These are phyloP conservation scores for Bombyx huttoni DNA, from an alignment of 2,888 invertebrate species.

Conservation along the genomic window DNA sequence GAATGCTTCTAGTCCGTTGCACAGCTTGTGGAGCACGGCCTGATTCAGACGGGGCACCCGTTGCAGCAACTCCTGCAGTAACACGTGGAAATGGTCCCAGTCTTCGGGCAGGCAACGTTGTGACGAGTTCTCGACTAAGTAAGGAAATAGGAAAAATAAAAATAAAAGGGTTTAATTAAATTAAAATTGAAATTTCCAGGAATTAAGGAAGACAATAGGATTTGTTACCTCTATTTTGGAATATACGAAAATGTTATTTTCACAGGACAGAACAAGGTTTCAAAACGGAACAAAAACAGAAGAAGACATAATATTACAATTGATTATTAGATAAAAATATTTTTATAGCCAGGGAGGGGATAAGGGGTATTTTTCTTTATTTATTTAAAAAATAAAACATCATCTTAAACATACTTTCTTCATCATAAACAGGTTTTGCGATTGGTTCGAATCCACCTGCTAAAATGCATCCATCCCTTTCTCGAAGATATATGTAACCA, in stretches of 20 bases:
- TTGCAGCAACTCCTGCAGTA: conserved; percentile 87
- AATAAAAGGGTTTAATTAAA: not conserved
- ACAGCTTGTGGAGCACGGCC: conserved; percentile 83
- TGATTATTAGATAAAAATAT: no score
- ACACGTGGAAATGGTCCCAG: conserved; percentile 96
- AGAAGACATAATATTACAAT: no score
- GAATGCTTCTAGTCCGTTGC: conserved; percentile 94
- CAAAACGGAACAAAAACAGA: no score
- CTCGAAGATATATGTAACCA: conserved; percentile 88
- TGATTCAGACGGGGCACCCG: conserved; percentile 85
- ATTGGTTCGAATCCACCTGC: conserved; percentile 94
- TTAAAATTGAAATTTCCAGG: no score
- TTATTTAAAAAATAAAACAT: not conserved
- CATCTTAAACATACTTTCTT: conserved; percentile 53
- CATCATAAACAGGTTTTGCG: conserved; percentile 92
- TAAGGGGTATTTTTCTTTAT: not conserved
- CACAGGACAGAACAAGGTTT: no score
- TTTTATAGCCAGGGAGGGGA: no score
- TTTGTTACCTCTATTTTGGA: no score
- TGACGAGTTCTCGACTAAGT: conserved; percentile 63
- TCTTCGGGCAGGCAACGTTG: conserved; percentile 85
- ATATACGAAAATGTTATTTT: no score
- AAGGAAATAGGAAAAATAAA: conserved; percentile 1
- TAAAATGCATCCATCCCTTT: conserved; percentile 85
- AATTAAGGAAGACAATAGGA: no score